A percentile compares a stretch with the other conserved stretches of the same genome.
Conservation (phyloP, 2,888 invertebrate species). For the Drosophila buzzatii region DNA sequence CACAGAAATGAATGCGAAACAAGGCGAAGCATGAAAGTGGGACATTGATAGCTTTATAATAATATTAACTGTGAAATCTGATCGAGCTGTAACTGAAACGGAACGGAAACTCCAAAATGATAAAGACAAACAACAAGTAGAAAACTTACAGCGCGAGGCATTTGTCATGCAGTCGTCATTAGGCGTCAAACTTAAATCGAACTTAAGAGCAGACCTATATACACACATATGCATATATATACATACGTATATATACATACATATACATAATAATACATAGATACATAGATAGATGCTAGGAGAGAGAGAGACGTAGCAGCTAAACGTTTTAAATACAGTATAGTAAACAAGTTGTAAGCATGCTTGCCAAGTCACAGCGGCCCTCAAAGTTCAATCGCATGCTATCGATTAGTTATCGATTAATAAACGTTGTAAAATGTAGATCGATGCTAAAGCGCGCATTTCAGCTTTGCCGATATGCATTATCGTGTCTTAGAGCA, state of each 20-base stretch:
- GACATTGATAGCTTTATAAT: background rate
- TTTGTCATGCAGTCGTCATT: constrained; percentile 42
- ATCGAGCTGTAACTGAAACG: constrained; percentile 25
- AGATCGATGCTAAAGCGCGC: constrained; percentile 43
- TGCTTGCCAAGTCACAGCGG: constrained; percentile 58
- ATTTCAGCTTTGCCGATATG: constrained; percentile 11
- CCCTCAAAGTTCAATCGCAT: constrained; percentile 51
- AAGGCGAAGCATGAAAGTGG: background rate
- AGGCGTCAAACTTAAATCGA: constrained; percentile 41
- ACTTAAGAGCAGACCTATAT: constrained; percentile 44
- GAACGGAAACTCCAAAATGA: background rate
- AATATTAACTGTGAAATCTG: constrained; percentile 18
- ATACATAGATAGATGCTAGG: background rate
- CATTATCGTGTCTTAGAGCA: constrained; percentile 33
- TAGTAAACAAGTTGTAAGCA: constrained; percentile 28
- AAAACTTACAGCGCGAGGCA: constrained; percentile 42
- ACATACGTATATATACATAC: background rate
- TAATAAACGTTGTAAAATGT: constrained; percentile 37
- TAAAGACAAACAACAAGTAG: background rate
- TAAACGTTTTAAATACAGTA: constrained; percentile 11
- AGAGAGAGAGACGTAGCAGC: constrained; percentile 33
- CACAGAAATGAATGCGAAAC: constrained; percentile 12
- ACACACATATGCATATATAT: background rate
- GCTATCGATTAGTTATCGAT: constrained; percentile 61
- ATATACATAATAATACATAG: background rate